Evolutionary conservation across 2,888 invertebrate genomes (phyloP).

Genomic region (Margaritifera margaritifera): DNA sequence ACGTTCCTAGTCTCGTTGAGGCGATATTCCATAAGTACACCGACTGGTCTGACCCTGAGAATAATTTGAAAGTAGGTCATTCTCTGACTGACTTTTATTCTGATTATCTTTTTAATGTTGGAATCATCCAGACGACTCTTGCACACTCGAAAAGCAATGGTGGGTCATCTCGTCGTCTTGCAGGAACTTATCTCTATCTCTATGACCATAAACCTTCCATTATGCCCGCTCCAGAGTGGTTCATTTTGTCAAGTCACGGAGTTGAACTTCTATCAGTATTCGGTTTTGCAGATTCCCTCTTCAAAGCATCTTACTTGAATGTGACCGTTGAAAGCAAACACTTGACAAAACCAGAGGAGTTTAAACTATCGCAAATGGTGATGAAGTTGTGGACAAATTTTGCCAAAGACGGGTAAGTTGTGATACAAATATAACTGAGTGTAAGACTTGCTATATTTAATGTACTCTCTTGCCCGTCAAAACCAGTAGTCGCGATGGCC

Average conservation of each 20-base stretch:
- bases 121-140: constrained; percentile 20
- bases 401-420: constrained; percentile 91
- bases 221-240: constrained; percentile 92
- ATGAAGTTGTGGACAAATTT: constrained; percentile 98
- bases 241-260: constrained; percentile 91
- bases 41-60: constrained; percentile 24
- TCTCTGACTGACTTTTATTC: constrained; percentile 31
- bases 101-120: constrained; percentile 40
- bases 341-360: constrained; percentile 77
- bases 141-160: constrained; percentile 13
- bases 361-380: constrained; percentile 86
- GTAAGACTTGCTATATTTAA: too few species aligned
- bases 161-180: neutral
- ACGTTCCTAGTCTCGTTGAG: constrained; percentile 9
- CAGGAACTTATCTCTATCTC: constrained; percentile 28
- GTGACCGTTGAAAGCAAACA: constrained; percentile 80
- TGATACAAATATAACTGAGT: too few species aligned
- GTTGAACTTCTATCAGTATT: constrained; percentile 95
- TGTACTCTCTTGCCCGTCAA: too few species aligned
- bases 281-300: constrained; percentile 75
- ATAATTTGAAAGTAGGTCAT: constrained; percentile 14
- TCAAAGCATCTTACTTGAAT: constrained; percentile 84
- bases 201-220: constrained; percentile 80
- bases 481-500: too few species aligned
- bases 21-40: constrained; percentile 31